Evolutionary conservation across 2,797 vertebrate species (phyloP).

Genomic region (Takifugu rubripes): DNA sequence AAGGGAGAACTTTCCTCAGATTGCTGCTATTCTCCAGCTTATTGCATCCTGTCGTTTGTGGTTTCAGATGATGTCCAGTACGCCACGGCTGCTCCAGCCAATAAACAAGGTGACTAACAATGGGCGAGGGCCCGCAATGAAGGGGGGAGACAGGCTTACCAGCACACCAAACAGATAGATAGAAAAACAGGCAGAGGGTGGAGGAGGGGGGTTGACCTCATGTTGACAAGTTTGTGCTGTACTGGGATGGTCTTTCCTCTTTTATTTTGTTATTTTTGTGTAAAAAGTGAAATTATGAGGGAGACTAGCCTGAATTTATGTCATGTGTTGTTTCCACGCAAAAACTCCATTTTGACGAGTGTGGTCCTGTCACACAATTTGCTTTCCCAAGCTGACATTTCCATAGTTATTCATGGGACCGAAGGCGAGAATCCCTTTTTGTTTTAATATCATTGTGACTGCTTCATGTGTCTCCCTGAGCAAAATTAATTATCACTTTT

Average conservation of each 20-base stretch:
- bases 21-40: constrained; percentile 95
- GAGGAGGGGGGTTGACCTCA: not conserved
- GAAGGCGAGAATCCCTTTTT: constrained; percentile 58
- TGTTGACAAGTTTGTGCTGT: no score
- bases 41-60: constrained; percentile 99
- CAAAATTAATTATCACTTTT: constrained; percentile 78
- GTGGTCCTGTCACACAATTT: constrained; percentile 14
- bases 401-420: constrained; percentile 25
- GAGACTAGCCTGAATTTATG: no score
- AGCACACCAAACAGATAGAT: constrained; percentile 48
- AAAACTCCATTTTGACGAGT: not conserved
- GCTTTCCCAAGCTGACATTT: no score
- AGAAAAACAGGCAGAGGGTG: constrained; percentile 14
- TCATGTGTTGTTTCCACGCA: not conserved
- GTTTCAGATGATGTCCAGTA: constrained; percentile 97
- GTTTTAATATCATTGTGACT: constrained; percentile 44
- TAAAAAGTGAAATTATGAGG: no score
- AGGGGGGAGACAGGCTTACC: constrained; percentile 64
- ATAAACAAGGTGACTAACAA: constrained; percentile 93
- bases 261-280: no score
- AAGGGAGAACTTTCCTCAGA: constrained; percentile 99
- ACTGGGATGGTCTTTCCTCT: no score
- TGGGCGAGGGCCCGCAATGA: constrained; percentile 72
- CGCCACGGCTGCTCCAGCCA: constrained; percentile 88
- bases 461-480: constrained; percentile 60